Evolutionary conservation across 2,113 vertebrate genomes (phyloP), one percentile per base, ranked within the genome.

Genomic region (Callionymus lyra): DNA sequence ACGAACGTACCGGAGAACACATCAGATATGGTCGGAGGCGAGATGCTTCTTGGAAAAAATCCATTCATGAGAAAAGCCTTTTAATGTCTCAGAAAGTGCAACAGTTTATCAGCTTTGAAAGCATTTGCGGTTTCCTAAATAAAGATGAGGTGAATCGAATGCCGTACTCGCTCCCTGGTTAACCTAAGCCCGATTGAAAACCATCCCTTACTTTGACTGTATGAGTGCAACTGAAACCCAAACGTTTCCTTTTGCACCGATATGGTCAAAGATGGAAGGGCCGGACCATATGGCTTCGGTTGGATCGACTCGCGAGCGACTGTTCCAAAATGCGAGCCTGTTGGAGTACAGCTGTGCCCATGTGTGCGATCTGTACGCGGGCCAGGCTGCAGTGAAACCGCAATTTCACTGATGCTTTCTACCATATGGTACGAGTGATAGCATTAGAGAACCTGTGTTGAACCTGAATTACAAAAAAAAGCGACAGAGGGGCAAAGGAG

Each of bases 361-460:
- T 17, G 31, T 21, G n/a, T 27, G 38, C 21, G 18, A 68, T 74
- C 59, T 71, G 64, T 41, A 59, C 36, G 12, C 50, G 27, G 50
- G 55, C 69, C 59, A 73, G 53, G 45, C 50, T 51, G 32, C 38
- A 47, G 58, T 77, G 72, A 72, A 77, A 82, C 72, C 72, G 70
- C 72, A 76, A 71, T 72, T 76, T 74, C 65, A 74, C 72, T 69
- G 79, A 82, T 82, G 79, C 70, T 71, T n/a, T 54, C 40, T 46
- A 48, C 70, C 79, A 78, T 82, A 82, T 82, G 77, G 68, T 70
- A 58, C 48, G 62, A 73, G 54, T 76, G 77, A 82, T 74, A 74
- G 70, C 68, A 80, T 76, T 78, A 72, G 70, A 67, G 61, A 80
- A 68, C 70, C 74, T 71, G 74, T 40, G 4, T 39, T 74, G 72